A percentile compares a stretch with the other conserved stretches of the same genome.
These are phyloP conservation scores for Charanyca ferruginea DNA, from an alignment of 2,888 invertebrate genomes.

Conservation along the genomic window DNA sequence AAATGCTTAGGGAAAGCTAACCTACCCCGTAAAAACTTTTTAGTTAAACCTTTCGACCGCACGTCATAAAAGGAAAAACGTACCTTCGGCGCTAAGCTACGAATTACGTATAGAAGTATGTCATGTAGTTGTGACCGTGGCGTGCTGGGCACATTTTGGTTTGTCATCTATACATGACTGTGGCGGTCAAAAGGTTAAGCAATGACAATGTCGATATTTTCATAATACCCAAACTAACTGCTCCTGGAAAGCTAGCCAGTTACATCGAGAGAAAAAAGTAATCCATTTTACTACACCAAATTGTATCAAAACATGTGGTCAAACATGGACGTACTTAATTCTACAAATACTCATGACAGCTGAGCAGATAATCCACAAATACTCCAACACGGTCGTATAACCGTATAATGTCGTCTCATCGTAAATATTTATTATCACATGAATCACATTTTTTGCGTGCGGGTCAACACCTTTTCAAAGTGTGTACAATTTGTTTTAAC, in stretches of 20 bases:
- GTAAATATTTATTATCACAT: constrained; percentile 38
- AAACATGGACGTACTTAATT: background rate
- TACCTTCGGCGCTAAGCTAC: too few relatives aligned
- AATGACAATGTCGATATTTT: too few relatives aligned
- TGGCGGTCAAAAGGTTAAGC: too few relatives aligned
- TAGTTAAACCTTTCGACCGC: too few relatives aligned
- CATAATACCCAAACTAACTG: background rate
- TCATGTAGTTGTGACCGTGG: too few relatives aligned
- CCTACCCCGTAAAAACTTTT: too few relatives aligned
- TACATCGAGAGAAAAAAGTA: background rate
- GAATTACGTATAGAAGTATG: too few relatives aligned
- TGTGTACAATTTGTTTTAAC: constrained; percentile 37
- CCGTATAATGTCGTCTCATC: constrained; percentile 19
- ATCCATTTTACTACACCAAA: background rate
- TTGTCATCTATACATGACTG: too few relatives aligned
- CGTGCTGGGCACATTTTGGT: too few relatives aligned
- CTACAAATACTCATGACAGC: background rate
- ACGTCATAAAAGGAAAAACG: too few relatives aligned
- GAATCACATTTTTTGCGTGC: constrained; percentile 41
- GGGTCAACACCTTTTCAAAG: constrained; percentile 42
- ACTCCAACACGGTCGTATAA: background rate
- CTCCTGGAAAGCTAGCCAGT: background rate
- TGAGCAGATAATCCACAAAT: constrained; percentile 2
- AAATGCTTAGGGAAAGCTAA: too few relatives aligned
- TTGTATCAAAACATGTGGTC: background rate